phyloP scores from a whole-genome alignment of 2,113 vertebrate genomes.

The Lepidothrix coronata region DNA sequence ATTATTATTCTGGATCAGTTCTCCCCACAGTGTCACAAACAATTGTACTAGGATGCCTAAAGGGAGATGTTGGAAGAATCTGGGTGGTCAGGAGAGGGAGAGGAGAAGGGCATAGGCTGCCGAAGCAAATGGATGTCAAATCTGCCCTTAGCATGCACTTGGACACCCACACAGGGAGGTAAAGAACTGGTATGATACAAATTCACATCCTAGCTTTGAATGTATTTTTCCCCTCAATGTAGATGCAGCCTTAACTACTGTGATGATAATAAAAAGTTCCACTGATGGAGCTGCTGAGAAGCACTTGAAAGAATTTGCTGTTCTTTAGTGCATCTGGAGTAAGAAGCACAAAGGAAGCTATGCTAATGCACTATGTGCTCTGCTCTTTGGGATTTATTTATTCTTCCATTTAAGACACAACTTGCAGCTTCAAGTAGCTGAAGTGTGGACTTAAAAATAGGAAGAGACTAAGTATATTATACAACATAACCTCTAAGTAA shows the following conservation, averaged over 20 bases:
- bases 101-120: background rate
- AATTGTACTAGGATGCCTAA: background rate
- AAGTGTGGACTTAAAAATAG: background rate
- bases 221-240: background rate
- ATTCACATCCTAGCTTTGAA: background rate
- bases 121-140: background rate
- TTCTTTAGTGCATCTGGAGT: background rate
- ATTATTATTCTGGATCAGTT: background rate
- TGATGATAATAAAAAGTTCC: background rate
- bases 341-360: background rate
- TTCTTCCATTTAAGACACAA: background rate
- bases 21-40: background rate
- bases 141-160: fast-evolving
- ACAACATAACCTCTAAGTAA: background rate
- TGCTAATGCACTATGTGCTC: background rate
- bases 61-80: background rate
- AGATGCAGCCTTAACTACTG: background rate
- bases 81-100: background rate
- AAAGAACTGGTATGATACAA: background rate
- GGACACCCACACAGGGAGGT: background rate
- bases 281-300: background rate
- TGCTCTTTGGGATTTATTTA: constrained; percentile 6
- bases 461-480: background rate
- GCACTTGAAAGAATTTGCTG: background rate
- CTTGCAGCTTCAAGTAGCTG: background rate